Evolutionary conservation across 2,113 vertebrate genomes (phyloP).

Genomic region (Muntiacus muntjak): DNA sequence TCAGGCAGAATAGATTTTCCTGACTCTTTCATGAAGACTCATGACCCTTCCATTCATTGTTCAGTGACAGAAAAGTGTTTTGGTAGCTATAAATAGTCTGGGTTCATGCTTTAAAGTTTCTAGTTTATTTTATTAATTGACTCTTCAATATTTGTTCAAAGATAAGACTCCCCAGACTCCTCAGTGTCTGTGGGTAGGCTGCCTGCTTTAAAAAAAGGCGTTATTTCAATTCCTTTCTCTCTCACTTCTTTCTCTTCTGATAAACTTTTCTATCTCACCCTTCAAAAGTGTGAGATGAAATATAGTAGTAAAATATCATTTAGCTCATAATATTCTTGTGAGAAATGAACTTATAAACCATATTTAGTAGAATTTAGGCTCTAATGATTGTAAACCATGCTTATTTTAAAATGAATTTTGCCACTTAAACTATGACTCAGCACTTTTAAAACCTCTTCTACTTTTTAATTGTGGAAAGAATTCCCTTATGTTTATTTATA

Average conservation of each 20-base stretch:
- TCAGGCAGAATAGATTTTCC: background rate
- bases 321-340: background rate
- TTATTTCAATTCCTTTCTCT: background rate
- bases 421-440: background rate
- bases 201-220: background rate
- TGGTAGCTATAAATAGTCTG: background rate
- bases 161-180: background rate
- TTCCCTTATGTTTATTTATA: background rate
- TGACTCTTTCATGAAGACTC: background rate
- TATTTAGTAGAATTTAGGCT: background rate
- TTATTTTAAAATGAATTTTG: background rate
- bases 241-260: background rate
- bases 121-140: background rate
- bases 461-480: background rate
- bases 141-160: background rate
- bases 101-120: background rate
- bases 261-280: background rate
- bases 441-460: background rate
- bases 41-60: background rate
- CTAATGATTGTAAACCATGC: background rate
- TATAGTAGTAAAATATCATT: background rate
- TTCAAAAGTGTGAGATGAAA: background rate
- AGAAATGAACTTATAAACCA: background rate
- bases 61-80: background rate
- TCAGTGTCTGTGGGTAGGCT: background rate